These are phyloP conservation scores for Caligus rogercresseyi DNA, from an alignment of 1,140 invertebrate species.

Conservation along the genomic window DNA sequence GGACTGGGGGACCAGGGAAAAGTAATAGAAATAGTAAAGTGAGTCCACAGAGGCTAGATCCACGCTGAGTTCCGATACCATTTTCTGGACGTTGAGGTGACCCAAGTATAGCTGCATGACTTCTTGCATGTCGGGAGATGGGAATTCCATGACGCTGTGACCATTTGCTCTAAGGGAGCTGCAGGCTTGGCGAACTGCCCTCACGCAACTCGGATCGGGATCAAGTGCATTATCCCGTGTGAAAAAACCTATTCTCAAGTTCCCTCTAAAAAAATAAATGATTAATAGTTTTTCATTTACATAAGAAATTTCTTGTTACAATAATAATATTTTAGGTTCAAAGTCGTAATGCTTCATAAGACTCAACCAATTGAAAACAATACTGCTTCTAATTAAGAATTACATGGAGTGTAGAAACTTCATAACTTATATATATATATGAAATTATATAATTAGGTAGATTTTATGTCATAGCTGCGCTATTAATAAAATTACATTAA, in stretches of 20 bases:
- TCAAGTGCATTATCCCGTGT: not conserved
- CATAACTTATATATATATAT: no score
- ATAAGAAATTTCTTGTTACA: no score
- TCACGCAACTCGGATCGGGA: not conserved
- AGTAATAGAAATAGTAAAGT: not conserved
- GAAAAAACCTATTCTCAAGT: not conserved
- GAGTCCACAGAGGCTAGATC: not conserved
- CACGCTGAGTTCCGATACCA: not conserved
- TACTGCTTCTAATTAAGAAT: no score
- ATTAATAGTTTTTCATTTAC: no score
- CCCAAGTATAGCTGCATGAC: not conserved
- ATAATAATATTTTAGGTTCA: no score
- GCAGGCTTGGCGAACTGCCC: not conserved
- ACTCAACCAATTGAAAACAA: no score
- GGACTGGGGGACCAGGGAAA: not conserved
- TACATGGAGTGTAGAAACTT: no score
- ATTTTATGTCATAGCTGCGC: no score
- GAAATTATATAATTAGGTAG: no score
- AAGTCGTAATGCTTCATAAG: no score
- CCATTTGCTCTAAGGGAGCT: not conserved
- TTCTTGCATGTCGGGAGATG: not conserved
- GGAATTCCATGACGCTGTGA: not conserved
- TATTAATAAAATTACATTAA: no score
- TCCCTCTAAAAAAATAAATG: not conserved
- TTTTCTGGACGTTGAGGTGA: not conserved